These are phyloP conservation scores for Manis pentadactyla DNA, from an alignment of 2,797 vertebrate species.

Conservation along the genomic window DNA sequence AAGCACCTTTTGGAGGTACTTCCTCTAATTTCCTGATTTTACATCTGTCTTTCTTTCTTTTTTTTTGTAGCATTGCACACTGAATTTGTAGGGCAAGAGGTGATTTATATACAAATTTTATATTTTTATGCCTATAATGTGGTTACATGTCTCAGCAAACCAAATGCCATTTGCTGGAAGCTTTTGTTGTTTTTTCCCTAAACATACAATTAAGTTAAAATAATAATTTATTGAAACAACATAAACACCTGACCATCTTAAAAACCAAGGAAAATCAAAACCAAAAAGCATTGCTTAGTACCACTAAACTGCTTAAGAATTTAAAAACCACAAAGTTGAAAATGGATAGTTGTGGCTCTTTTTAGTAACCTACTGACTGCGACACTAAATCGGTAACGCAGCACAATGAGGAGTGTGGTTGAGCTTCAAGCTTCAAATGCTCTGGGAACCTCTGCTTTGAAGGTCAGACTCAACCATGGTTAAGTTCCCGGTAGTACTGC, in stretches of 20 bases:
- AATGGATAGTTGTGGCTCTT: background rate
- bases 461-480: background rate
- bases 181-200: slow-evolving; percentile 46
- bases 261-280: slow-evolving; percentile 44
- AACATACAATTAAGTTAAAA: slow-evolving; percentile 57
- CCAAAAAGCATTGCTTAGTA: background rate
- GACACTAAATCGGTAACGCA: background rate
- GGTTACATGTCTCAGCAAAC: background rate
- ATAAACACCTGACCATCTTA: background rate
- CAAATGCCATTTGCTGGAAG: background rate
- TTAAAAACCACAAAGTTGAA: background rate
- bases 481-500: background rate
- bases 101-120: slow-evolving; percentile 12
- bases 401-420: background rate
- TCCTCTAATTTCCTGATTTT: background rate
- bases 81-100: background rate
- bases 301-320: background rate
- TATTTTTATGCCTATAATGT: background rate
- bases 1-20: background rate
- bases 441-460: background rate
- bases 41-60: background rate
- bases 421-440: background rate
- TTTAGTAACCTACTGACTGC: background rate
- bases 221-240: slow-evolving; percentile 22
- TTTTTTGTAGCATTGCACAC: background rate